Base-by-base conservation (phyloP, 2,888 invertebrate genomes). In the Limnephilus auricula region DNA sequence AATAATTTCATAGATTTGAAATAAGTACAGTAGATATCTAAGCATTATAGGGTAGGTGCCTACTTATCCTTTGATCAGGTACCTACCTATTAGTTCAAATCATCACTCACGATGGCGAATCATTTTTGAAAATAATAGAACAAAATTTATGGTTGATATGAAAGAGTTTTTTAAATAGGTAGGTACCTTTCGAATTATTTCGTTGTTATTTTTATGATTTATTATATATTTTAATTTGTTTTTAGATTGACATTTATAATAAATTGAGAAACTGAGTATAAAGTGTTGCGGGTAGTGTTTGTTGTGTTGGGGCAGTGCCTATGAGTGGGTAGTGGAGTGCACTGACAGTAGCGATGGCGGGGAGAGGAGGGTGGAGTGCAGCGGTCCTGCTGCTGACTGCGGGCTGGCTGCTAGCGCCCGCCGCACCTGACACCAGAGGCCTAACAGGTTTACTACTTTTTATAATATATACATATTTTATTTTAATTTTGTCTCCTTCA, bases 391-490 rank as follows among this genome's bases (percentile, higher is more conserved):
- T 79, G 91, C 82, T 79, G 86, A 65, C 31, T 84, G 65, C 50
- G 79, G 92, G 86, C 83, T 90, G 89, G 89, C 37, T 92, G 83
- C 90, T 92, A 83, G 89, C 87, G 32, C 89, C 90, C 80, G 91
- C 91, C 50, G 90, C 89, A 31, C 89, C 92, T 18, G 92, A 92
- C 50, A 92, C 92, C 89, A 91, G 91, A 86, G 92, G 91, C 89
- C 90, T 93, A 87, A 79, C 92, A 93, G 92, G 92, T 92, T 79
- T 45, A 65, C 65, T 25, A 9, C 9, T 25, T 25, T 6, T 6
- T 25, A 65, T 50, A 50, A 1, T 25, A 5, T 18, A 25, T 0
- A 65, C n/a, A n/a, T n/a, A n/a, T n/a, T n/a, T n/a, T 15, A 50
- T 15, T 5, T 65, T 5, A 4, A 25, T 25, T 25, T 18, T 25